A percentile compares a stretch with the other conserved stretches of the same genome.
phyloP scores from a whole-genome alignment of 2,888 invertebrate genomes.

The Spilarctia lutea region DNA sequence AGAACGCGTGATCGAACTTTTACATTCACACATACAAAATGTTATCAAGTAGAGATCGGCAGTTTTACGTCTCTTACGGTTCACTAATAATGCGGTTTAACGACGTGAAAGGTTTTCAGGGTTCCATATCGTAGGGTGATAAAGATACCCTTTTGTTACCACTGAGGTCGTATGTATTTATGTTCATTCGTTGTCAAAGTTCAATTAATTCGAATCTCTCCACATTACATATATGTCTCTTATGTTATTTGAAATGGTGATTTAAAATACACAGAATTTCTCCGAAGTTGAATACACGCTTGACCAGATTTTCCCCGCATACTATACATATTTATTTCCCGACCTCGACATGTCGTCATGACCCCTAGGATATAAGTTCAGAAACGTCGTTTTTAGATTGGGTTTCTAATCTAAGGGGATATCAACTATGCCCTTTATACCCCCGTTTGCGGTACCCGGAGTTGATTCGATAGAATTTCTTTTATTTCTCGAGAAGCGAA shows the following conservation, averaged over 20 bases:
- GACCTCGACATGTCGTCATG: slow-evolving; percentile 46
- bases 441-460: slow-evolving; percentile 51
- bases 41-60: slow-evolving; percentile 54
- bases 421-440: slow-evolving; percentile 55
- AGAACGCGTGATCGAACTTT: slow-evolving; percentile 47
- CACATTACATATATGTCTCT: slow-evolving; percentile 6
- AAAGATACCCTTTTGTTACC: slow-evolving; percentile 47
- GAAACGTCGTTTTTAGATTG: slow-evolving; percentile 57
- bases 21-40: slow-evolving; percentile 49
- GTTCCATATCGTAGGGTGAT: slow-evolving; percentile 45
- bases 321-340: slow-evolving; percentile 50
- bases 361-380: slow-evolving; percentile 53
- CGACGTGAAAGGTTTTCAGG: slow-evolving; percentile 49
- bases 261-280: slow-evolving; percentile 23
- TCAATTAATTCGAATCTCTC: slow-evolving; percentile 24
- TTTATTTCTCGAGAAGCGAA: slow-evolving; percentile 44
- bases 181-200: slow-evolving; percentile 45
- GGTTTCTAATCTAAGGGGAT: slow-evolving; percentile 63
- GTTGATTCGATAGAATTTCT: slow-evolving; percentile 52
- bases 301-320: slow-evolving; percentile 40
- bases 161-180: slow-evolving; percentile 32
- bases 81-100: slow-evolving; percentile 55
- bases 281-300: slow-evolving; percentile 28
- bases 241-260: slow-evolving; percentile 22
- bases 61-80: slow-evolving; percentile 50